These are phyloP conservation scores for Paracentrotus lividus DNA, from an alignment of 53 echinoderm and acorn worm species.

Conservation along the genomic window DNA sequence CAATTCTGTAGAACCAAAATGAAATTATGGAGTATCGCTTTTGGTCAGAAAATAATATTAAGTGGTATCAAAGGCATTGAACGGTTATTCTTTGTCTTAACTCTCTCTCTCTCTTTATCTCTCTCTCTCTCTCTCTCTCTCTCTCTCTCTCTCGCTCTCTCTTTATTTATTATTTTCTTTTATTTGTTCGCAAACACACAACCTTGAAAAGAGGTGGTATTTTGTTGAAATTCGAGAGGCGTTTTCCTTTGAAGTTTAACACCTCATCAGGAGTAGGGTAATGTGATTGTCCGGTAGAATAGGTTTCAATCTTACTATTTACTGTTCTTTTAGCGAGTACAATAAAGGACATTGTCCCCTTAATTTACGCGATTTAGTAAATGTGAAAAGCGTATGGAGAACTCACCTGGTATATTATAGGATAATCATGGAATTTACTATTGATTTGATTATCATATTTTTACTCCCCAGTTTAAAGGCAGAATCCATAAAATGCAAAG, in stretches of 20 bases:
- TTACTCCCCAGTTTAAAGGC: too few species aligned
- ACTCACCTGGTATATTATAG: background rate
- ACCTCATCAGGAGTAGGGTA: background rate
- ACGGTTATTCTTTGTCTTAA: background rate
- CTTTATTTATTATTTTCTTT: background rate
- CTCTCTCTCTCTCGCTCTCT: background rate
- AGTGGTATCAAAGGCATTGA: too few species aligned
- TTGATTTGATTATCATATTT: background rate
- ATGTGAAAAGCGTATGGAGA: background rate
- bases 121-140: background rate
- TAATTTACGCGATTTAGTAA: background rate
- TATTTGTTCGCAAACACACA: background rate
- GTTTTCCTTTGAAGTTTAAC: background rate
- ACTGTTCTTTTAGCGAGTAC: background rate
- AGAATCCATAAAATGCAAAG: too few species aligned
- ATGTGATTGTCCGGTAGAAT: background rate
- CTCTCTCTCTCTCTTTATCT: background rate
- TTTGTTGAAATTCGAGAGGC: too few species aligned
- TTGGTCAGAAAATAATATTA: too few species aligned
- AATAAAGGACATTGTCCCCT: background rate
- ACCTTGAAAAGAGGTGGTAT: background rate
- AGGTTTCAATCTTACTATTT: background rate
- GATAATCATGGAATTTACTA: background rate
- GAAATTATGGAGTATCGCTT: too few species aligned
- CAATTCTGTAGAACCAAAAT: too few species aligned